Conservation (phyloP, 2,797 vertebrate species). For the Spondyliosoma cantharus region DNA sequence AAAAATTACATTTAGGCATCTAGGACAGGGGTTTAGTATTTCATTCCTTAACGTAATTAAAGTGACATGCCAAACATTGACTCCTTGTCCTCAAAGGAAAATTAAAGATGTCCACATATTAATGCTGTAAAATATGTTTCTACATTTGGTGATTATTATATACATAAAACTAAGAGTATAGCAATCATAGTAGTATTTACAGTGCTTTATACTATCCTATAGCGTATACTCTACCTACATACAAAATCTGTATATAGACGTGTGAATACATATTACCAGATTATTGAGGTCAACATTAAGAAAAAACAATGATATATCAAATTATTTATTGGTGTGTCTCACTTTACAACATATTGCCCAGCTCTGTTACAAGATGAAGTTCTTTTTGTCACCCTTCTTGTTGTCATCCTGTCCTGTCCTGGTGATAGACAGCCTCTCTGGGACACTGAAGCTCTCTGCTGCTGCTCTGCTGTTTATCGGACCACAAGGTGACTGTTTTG, state of each 20-base stretch:
- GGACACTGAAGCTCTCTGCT: slow-evolving; percentile 21
- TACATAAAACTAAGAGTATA: neutral
- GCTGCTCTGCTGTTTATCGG: slow-evolving; percentile 20
- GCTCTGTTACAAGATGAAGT: neutral
- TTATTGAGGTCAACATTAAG: neutral
- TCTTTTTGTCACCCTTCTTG: neutral
- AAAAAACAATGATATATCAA: neutral
- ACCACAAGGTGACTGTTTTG: slow-evolving; percentile 41
- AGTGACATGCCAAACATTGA: no score
- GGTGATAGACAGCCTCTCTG: slow-evolving; percentile 9
- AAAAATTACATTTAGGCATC: no score
- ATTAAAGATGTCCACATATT: neutral
- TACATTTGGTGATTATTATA: neutral
- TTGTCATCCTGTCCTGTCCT: neutral
- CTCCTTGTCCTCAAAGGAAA: no score
- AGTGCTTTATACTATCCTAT: neutral
- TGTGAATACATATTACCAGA: no score
- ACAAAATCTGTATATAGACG: neutral
- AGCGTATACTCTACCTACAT: neutral
- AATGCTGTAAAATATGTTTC: neutral
- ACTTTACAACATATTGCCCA: neutral
- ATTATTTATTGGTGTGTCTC: neutral
- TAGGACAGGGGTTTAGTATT: no score
- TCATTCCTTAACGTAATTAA: no score
- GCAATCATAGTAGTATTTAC: neutral